Percentiles rank a stretch among this genome's conserved stretches.
phyloP scores from a whole-genome alignment of 2,797 vertebrate genomes.

The Clarias laeviceps region DNA sequence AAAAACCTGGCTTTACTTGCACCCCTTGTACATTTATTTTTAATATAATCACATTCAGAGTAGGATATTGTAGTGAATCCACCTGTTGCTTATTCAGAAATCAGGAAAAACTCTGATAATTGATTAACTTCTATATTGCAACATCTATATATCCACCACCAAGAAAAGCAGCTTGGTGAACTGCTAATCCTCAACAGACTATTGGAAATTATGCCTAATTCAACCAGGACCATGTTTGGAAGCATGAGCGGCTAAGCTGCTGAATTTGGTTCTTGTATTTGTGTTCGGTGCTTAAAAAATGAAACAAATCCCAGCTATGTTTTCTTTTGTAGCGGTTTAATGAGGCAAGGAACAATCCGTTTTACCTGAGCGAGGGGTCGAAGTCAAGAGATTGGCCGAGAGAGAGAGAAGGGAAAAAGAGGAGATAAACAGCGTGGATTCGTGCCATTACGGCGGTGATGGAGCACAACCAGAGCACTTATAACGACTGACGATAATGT shows the following conservation, averaged over 20 bases:
- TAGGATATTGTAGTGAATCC: neutral
- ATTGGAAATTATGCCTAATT: neutral
- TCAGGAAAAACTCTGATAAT: neutral
- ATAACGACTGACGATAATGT: conserved; percentile 53
- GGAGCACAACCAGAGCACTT: conserved; percentile 42
- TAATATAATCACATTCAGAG: neutral
- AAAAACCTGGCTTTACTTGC: too few species aligned
- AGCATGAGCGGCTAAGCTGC: neutral
- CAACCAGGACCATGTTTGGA: neutral
- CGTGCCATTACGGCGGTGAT: conserved; percentile 55
- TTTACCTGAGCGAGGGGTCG: conserved; percentile 37
- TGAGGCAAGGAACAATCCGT: conserved; percentile 24
- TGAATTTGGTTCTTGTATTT: neutral
- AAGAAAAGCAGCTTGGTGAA: neutral
- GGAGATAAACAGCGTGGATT: conserved; percentile 27
- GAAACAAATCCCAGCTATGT: neutral
- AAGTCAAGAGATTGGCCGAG: conserved; percentile 21
- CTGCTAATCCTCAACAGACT: neutral
- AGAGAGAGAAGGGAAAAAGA: neutral
- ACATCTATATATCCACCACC: neutral
- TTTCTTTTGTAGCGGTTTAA: conserved; percentile 4
- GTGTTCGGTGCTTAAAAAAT: neutral
- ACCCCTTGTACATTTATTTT: too few species aligned
- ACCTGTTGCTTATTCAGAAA: neutral
- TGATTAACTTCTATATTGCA: neutral